These are phyloP conservation scores for Agriopis marginaria DNA, from an alignment of 2,888 invertebrate species.

Conservation along the genomic window DNA sequence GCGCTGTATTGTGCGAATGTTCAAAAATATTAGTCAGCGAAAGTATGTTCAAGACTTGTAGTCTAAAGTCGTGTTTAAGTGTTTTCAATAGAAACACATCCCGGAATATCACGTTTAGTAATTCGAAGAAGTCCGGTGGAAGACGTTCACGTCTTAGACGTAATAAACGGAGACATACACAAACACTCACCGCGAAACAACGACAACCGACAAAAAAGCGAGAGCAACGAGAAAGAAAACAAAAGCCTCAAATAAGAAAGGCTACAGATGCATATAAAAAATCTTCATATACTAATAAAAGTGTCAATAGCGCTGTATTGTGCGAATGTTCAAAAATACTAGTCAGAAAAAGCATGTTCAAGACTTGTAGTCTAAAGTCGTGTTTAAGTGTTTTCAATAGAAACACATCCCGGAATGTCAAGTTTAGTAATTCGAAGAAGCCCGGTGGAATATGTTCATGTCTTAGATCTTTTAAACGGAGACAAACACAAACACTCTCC, in stretches of 20 bases:
- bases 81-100: background rate
- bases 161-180: background rate
- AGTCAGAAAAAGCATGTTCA: background rate
- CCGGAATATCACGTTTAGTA: too few species aligned
- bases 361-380: background rate
- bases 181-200: background rate
- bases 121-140: too few species aligned
- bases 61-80: background rate
- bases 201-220: background rate
- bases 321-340: background rate
- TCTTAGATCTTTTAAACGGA: background rate
- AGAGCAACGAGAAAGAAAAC: background rate
- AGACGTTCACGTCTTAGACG: too few species aligned
- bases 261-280: background rate
- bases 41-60: background rate
- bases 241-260: background rate
- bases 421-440: too few species aligned
- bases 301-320: background rate
- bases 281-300: background rate
- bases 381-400: conserved; percentile 1
- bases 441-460: too few species aligned
- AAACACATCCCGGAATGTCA: background rate
- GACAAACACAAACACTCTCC: background rate
- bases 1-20: too few species aligned
- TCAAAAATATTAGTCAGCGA: too few species aligned